These are phyloP conservation scores for Drosophila aff. DNA, from an alignment of 1,140 invertebrate species.

Conservation along the genomic window DNA sequence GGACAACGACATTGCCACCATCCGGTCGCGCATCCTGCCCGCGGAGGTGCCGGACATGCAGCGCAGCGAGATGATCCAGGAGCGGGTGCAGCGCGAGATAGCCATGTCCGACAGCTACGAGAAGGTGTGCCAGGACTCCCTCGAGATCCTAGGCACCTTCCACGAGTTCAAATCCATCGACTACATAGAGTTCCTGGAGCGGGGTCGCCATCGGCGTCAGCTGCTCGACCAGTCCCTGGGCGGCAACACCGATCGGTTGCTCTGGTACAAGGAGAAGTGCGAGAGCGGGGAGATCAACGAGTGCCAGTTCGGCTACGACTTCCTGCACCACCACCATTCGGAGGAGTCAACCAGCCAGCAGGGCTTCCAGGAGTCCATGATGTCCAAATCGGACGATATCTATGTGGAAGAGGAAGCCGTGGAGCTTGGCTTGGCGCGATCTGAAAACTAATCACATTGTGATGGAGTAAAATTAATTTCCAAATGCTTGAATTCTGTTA, in stretches of 20 bases:
- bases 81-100: slow-evolving; percentile 58
- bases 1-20: slow-evolving; percentile 67
- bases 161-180: slow-evolving; percentile 63
- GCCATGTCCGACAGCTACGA: slow-evolving; percentile 52
- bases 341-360: not conserved
- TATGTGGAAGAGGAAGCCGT: not conserved
- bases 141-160: slow-evolving; percentile 50
- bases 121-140: slow-evolving; percentile 40
- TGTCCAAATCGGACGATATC: not conserved
- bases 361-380: not conserved
- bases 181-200: slow-evolving; percentile 72
- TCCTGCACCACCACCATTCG: slow-evolving; percentile 29
- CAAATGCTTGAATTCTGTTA: not conserved
- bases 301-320: slow-evolving; percentile 70
- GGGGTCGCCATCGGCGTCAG: slow-evolving; percentile 66
- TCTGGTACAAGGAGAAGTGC: slow-evolving; percentile 67
- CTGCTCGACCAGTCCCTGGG: slow-evolving; percentile 76
- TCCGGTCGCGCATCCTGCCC: slow-evolving; percentile 74
- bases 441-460: not conserved
- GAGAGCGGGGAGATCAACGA: slow-evolving; percentile 49
- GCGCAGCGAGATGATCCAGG: slow-evolving; percentile 72
- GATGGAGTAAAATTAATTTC: not conserved
- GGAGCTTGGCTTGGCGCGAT: not conserved
- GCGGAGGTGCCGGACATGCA: slow-evolving; percentile 64
- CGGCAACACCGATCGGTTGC: slow-evolving; percentile 75